phyloP scores from a whole-genome alignment of 2,113 vertebrate species.

The Puma concolor region DNA sequence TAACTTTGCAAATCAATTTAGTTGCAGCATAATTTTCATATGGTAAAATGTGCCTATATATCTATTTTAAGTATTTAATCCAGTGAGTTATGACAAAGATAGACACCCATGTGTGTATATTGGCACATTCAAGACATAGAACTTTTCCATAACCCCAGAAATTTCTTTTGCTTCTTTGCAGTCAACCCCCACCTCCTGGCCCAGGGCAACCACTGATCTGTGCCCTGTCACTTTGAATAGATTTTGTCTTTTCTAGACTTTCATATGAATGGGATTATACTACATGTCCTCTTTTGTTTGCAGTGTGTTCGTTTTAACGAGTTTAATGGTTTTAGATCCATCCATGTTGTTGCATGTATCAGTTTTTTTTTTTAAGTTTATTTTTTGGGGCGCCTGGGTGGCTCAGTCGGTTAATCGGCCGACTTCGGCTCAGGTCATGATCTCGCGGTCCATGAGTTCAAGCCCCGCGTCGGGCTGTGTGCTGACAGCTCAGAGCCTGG shows the following conservation, averaged over 20 bases:
- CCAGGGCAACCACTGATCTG: neutral
- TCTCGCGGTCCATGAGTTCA: no score
- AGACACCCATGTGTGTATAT: neutral
- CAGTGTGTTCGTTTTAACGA: neutral
- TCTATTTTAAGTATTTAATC: neutral
- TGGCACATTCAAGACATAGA: neutral
- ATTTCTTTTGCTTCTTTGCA: neutral
- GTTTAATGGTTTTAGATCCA: neutral
- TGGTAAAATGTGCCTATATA: neutral
- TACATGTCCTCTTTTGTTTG: neutral
- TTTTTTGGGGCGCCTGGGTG: no score
- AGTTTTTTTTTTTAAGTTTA: no score
- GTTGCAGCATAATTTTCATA: neutral
- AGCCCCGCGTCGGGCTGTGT: no score
- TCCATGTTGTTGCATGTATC: neutral
- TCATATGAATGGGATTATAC: neutral
- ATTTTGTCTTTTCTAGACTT: neutral
- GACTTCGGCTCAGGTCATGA: no score
- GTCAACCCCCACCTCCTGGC: neutral
- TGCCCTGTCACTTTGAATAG: neutral
- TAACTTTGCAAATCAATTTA: constrained; percentile 8
- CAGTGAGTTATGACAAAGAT: neutral
- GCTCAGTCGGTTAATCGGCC: no score
- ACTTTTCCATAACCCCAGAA: neutral
- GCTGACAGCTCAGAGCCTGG: no score